Base-by-base conservation (phyloP, 2,797 vertebrate genomes). In the Podargus strigoides region DNA sequence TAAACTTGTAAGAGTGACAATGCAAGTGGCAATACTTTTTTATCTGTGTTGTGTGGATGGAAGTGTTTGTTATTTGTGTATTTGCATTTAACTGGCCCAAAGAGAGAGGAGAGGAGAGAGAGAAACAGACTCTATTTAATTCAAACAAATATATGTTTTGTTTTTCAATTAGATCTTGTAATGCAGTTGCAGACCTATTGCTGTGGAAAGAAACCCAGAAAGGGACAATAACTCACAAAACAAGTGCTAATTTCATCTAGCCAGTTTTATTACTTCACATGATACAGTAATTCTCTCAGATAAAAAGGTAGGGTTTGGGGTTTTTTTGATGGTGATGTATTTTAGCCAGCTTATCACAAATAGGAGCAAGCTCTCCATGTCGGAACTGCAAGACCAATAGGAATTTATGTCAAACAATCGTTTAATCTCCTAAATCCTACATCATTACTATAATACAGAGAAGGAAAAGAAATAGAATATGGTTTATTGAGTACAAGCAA, bases 81-180 rank as follows among this genome's bases (percentile, higher is more conserved):
- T 63, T 75, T 79, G 41, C 28, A 75, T 39, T 84, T 37, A 67
- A 90, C 27, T 78, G 55, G 28, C 20, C 36, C 66, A 52, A n/a
- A 44, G 50, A 66, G 47, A 53, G 22, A 41, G 5, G 3, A 2
- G 2, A 56, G 44, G 19, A 26, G 21, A 37, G 20, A 55, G 19
- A 58, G 14, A 77, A 69, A 77, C 2, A 85, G 6, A 75, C 9
- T 73, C 5, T 10, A n/a, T 78, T 87, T 60, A 83, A 70, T 21
- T 46, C 14, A 28, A 77, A 34, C 2, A 70, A 90, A 77, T 42
- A 44, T 8, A 75, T 56, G 6, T 9, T 80, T 78, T 52, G 1
- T 7, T 67, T 94, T 96, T 96, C 84, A 93, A 58, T 94, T 84
- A 85, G 30, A 44, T 68, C 44, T 52, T 74, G 30, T 9, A 80